Percentiles rank a stretch among this genome's conserved stretches.
These are phyloP conservation scores for Phengaris arion DNA, from an alignment of 2,888 invertebrate genomes.

Conservation along the genomic window DNA sequence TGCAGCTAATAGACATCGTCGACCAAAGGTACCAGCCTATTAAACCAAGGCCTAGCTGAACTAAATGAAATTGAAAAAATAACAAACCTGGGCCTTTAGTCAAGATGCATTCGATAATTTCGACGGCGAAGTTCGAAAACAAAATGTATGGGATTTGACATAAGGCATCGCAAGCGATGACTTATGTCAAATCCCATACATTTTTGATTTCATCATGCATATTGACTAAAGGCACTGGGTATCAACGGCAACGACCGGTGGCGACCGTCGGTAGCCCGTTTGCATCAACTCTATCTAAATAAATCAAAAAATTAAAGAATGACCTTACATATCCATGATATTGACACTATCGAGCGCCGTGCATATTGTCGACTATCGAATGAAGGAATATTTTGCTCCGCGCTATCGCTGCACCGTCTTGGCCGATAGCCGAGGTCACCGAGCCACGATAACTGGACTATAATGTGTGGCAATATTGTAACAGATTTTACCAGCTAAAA, in stretches of 20 bases:
- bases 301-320: background rate
- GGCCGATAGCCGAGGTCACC: slow-evolving; percentile 1
- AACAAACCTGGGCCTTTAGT: no score
- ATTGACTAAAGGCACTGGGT: no score
- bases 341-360: background rate
- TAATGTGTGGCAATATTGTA: background rate
- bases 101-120: no score
- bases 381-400: background rate
- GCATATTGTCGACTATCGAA: background rate
- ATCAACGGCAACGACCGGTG: background rate
- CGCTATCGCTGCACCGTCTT: background rate
- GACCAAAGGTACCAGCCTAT: no score
- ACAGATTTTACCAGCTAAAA: background rate
- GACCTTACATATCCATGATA: slow-evolving; percentile 16
- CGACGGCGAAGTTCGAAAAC: no score
- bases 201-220: no score
- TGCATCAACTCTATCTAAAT: background rate
- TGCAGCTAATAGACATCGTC: no score
- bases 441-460: background rate
- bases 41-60: no score
- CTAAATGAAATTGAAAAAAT: no score
- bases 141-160: no score
- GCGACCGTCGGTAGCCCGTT: background rate
- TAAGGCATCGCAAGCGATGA: no score
- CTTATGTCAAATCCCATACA: no score